Evolutionary conservation across 2,113 vertebrate species (phyloP).

Genomic region (Macrotus californicus): DNA sequence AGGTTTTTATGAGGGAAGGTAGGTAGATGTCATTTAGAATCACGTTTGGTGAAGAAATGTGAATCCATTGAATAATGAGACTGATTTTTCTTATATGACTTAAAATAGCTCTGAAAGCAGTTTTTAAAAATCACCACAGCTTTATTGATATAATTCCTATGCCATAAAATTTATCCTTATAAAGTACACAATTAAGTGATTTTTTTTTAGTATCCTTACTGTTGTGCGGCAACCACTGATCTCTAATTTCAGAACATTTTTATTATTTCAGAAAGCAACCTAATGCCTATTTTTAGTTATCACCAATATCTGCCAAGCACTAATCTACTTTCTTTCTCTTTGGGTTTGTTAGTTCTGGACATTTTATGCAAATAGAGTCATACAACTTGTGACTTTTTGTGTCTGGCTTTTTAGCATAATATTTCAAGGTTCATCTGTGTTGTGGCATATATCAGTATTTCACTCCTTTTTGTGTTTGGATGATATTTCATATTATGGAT

Average conservation of each 20-base stretch:
- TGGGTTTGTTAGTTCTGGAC: not conserved
- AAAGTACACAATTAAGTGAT: not conserved
- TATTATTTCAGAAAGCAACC: not conserved
- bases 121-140: not conserved
- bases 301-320: not conserved
- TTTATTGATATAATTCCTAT: not conserved
- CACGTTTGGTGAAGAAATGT: not conserved
- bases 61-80: not conserved
- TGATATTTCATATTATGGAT: not conserved
- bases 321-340: not conserved
- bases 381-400: not conserved
- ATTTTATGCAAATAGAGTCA: not conserved
- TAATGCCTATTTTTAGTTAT: not conserved
- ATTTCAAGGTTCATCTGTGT: not conserved
- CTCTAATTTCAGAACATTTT: slow-evolving; percentile 18
- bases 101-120: not conserved
- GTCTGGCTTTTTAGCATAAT: not conserved
- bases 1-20: not conserved
- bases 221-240: not conserved
- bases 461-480: not conserved
- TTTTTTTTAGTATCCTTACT: not conserved
- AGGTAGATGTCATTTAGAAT: not conserved
- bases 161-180: not conserved
- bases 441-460: not conserved
- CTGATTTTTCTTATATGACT: slow-evolving; percentile 2